Evolutionary conservation across 2,888 invertebrate species (phyloP), one percentile per base, ranked within the genome.

Genomic region (Dasypogon diadema): DNA sequence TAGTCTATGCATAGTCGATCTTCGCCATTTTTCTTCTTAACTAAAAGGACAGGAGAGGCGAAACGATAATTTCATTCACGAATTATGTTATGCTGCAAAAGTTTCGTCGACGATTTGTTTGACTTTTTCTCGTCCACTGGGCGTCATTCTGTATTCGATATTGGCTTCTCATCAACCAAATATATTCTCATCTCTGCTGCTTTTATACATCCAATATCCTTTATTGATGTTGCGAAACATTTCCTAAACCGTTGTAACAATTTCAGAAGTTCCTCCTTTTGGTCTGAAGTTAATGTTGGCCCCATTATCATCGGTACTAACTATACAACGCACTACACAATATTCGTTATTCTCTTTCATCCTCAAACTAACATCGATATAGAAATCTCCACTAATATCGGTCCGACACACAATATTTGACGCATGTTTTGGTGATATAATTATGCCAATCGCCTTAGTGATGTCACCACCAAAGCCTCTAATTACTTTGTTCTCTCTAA

Each of bases 1-100:
- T 80, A 84, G 75, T 81, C 82, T 0, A 82, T 79, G 51, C 80
- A 80, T 21, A 83, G 70, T 14, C 82, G 37, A 0, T 77, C 10
- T 14, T 80, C 79, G 2, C 80, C 80, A 21, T 76, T 79, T 75
- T 79, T 80, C 77, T 81, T 82, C 34, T 76, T 77, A 1, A 81
- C 80, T 21, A 81, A 16, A 3, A 75, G 6, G 4, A 77, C 42
- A 2, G 77, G 77, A 2, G 75, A 77, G 2, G 79, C 78, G 70
- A 79, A 82, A 2, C 79, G 77, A 0, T 82, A 83, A 16, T 78
- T 74, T 6, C 81, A 80, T 51, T 81, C 81, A 4, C 77, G 77
- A 16, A 82, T 76, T 14, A 80, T 80, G n/a, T 79, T 77, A n/a
- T 75, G 34, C 18, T 74, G 51, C 46, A 79, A 21, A 48, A 79